Evolutionary conservation across 2,797 vertebrate genomes (phyloP), one percentile per base, ranked within the genome.

Genomic region (Coendou prehensilis): DNA sequence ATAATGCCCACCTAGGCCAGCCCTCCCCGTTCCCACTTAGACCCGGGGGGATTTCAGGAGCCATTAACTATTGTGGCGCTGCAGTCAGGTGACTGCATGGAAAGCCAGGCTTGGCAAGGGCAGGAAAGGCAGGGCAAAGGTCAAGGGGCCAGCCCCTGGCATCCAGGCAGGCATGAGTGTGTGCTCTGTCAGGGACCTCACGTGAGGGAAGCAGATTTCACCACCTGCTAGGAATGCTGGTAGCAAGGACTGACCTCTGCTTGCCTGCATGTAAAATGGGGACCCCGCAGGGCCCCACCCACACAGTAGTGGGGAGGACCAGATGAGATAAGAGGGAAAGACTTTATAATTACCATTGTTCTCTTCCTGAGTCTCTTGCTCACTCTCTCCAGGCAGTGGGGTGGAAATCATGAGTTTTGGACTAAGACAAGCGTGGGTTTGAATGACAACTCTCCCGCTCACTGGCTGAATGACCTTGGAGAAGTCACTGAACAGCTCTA

Each of bases 101-200:
- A 83, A 93, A 92, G 59, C 56, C 71, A 69, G 1, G 80, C 47
- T 81, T 61, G n/a, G 41, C 26, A 84, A 96, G 57, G 87, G 61
- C 83, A n/a, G 54, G 63, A 93, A 80, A 69, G 8, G 6, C 94
- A 41, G 15, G 10, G 63, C 71, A 71, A 33, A 92, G 73, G 92
- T 93, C 80, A 91, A 45, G 45, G 5, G 75, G 89, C 89, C 94
- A 95, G 45, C 23, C 83, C n/a, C 80, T 94, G 15, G 52, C 93
- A 87, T 64, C 75, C 22, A 11, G 80, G 81, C 87, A 69, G 71
- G 59, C 80, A 22, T 75, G 75, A 91, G 67, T 73, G n/a, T 95
- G 81, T 75, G 52, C 33, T 57, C 90, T 63, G 64, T 81, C 91
- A 37, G 73, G 61, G 45, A 52, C 56, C 69, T 96, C 96, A 88